phyloP scores from a whole-genome alignment of 2,888 invertebrate genomes.

The Thereva unica region DNA sequence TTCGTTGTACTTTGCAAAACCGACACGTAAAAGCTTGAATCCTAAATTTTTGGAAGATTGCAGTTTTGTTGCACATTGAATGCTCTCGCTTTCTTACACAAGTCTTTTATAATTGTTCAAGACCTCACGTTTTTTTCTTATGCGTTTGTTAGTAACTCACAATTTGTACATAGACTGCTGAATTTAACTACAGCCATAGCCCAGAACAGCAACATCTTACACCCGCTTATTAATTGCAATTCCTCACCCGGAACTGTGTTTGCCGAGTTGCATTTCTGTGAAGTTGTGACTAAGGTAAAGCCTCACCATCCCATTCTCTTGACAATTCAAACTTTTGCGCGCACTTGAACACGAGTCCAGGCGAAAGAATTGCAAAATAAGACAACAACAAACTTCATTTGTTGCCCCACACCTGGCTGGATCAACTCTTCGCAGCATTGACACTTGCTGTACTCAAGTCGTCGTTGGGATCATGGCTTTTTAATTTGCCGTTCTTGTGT shows the following conservation, averaged over 20 bases:
- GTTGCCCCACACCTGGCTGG: constrained; percentile 2
- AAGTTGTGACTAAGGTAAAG: too few relatives aligned
- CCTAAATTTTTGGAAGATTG: too few relatives aligned
- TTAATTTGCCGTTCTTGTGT: constrained; percentile 23
- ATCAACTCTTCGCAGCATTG: background rate
- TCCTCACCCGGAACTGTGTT: constrained; percentile 7
- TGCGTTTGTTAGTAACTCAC: constrained; percentile 25
- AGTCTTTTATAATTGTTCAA: constrained; percentile 15
- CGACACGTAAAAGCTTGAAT: background rate
- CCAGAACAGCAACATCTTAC: constrained; percentile 18
- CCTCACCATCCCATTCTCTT: background rate
- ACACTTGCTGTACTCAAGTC: background rate
- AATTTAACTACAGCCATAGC: constrained; percentile 22
- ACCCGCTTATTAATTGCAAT: constrained; percentile 30
- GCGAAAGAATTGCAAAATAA: too few relatives aligned
- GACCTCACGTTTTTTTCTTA: constrained; percentile 16
- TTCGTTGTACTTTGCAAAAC: background rate
- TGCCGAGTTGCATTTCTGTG: constrained; percentile 8
- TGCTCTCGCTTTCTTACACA: constrained; percentile 8
- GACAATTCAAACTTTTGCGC: background rate
- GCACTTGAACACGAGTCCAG: constrained; percentile 24
- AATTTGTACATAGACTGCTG: constrained; percentile 17
- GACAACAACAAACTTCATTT: too few relatives aligned
- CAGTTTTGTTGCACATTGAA: too few relatives aligned
- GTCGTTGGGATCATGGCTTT: constrained; percentile 15